Evolutionary conservation across 2,113 vertebrate species (phyloP), one percentile per base, ranked within the genome.

Genomic region (Melozone crissalis): DNA sequence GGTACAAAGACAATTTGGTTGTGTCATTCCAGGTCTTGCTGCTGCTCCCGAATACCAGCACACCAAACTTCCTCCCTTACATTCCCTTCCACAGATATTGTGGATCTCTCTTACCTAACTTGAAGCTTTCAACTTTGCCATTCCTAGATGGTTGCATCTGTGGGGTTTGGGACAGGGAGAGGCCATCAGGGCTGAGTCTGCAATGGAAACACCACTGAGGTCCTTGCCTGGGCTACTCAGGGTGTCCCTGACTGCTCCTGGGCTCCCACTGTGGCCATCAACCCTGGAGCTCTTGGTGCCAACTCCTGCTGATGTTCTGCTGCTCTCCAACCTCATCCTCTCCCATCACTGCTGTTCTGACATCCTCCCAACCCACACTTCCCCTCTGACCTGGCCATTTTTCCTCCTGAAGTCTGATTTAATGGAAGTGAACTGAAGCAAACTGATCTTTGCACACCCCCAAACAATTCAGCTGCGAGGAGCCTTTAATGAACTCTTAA

Each of bases 41-140:
- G 22, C 39, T 33, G 13, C 33, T 63, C 33, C 5, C 21, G n/a
- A n/a, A n/a, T 2, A 14, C n/a, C 43, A 54, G 31, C 26, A 30
- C 6, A 51, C 46, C 24, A n/a, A 30, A 24, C 5, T 51, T 76
- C 31, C n/a, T 61, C n/a, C 37, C 39, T 26, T 39, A 14, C 23
- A 5, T 30, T 66, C 21, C 5, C 35, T 37, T 22, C 21, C 5
- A 23, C 0, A 24, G 43, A 63, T 4, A 11, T 19, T 3, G 37
- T 2, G 5, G 9, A 82, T 37, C 16, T 43, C 23, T 27, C 3
- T 4, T 20, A 9, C 5, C n/a, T 31, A 4, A 11, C 31, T 62
- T 55, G 10, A 62, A 71, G 27, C 11, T 28, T 7, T 10, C 1
- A 0, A 10, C 20, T 62, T 57, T 73, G 12, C 5, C 2, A 2